phyloP scores from a whole-genome alignment of 2,888 invertebrate genomes.

The Drepanosiphum platanoidis region DNA sequence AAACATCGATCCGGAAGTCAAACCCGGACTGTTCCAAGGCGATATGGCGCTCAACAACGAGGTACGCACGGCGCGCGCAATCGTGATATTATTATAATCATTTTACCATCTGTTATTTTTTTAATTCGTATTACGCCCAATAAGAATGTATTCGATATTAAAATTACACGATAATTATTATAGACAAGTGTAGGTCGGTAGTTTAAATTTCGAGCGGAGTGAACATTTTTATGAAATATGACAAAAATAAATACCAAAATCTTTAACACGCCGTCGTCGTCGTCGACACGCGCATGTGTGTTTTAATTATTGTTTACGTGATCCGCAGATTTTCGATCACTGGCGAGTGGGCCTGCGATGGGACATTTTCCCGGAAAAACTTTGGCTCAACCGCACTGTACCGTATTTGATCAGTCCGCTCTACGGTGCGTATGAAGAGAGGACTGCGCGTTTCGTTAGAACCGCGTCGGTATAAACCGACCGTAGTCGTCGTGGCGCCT shows the following conservation, averaged over 20 bases:
- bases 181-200: too few relatives aligned
- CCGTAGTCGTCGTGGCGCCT: not conserved
- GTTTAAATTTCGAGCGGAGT: too few relatives aligned
- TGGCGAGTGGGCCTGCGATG: slow-evolving; percentile 75
- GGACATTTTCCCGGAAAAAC: slow-evolving; percentile 74
- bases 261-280: not conserved
- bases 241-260: slow-evolving; percentile 8
- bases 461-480: too few relatives aligned
- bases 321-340: slow-evolving; percentile 70
- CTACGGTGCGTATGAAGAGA: slow-evolving; percentile 68
- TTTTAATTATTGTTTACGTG: not conserved
- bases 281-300: not conserved
- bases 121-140: too few relatives aligned
- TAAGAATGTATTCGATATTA: too few relatives aligned
- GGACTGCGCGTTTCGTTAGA: not conserved
- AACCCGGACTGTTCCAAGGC: slow-evolving; percentile 75
- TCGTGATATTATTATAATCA: not conserved
- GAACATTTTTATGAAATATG: too few relatives aligned
- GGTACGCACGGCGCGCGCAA: slow-evolving; percentile 64
- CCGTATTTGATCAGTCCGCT: slow-evolving; percentile 75
- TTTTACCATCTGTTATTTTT: too few relatives aligned
- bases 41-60: slow-evolving; percentile 76
- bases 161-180: too few relatives aligned
- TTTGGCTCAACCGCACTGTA: slow-evolving; percentile 75
- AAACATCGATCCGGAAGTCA: slow-evolving; percentile 74